Conservation (phyloP, 2,797 vertebrate genomes). For the Cephalopachus bancanus region DNA sequence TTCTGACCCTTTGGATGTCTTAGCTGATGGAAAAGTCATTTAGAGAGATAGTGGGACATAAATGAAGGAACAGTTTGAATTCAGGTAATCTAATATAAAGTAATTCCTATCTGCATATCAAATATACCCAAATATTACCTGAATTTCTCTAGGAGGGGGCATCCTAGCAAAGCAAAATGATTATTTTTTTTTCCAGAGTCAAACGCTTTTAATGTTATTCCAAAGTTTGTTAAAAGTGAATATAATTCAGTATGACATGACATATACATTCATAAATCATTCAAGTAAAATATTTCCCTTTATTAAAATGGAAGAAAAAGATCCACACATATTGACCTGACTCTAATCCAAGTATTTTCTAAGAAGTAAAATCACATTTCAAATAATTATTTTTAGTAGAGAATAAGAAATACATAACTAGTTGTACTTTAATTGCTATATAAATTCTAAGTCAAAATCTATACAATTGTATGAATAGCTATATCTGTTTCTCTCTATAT, state of each 20-base stretch:
- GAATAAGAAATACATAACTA: not conserved
- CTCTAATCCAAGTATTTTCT: not conserved
- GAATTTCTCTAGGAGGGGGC: not conserved
- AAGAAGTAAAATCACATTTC: not conserved
- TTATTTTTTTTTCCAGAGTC: not conserved
- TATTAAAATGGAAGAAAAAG: not conserved
- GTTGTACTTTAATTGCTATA: not conserved
- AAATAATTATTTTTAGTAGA: not conserved
- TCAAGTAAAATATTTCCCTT: not conserved
- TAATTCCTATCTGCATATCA: not conserved
- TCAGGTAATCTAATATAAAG: not conserved
- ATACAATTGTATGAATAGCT: not conserved
- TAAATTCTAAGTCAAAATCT: not conserved
- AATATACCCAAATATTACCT: not conserved
- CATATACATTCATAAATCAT: not conserved
- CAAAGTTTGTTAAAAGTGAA: not conserved
- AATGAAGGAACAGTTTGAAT: not conserved
- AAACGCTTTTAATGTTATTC: not conserved
- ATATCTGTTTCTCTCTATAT: too few species aligned
- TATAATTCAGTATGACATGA: not conserved
- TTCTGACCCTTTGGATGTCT: not conserved
- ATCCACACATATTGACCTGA: not conserved
- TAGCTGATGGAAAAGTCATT: not conserved
- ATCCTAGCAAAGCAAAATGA: not conserved
- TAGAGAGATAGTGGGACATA: not conserved